phyloP scores from a whole-genome alignment of 2,113 vertebrate genomes.

The Marmota flaviventris region DNA sequence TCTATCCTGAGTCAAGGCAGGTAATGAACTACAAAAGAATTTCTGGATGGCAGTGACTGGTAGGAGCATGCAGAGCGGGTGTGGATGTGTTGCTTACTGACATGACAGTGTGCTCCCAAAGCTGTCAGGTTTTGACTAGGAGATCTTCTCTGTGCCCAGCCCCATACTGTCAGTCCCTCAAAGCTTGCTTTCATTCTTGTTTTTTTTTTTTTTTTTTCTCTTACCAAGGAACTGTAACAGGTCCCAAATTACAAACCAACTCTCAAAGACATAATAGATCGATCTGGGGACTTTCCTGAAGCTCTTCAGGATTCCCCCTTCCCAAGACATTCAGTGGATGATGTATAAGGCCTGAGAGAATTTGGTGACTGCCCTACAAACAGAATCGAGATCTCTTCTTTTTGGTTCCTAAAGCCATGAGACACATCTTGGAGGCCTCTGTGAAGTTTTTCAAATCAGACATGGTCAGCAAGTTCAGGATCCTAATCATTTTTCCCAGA shows the following conservation, averaged over 20 bases:
- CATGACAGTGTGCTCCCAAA: not conserved
- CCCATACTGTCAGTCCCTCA: not conserved
- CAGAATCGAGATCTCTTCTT: fast-evolving
- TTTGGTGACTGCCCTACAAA: not conserved
- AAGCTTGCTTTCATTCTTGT: not conserved
- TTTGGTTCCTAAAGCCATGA: fast-evolving
- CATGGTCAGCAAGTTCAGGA: not conserved
- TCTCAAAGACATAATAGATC: not conserved
- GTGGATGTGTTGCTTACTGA: not conserved
- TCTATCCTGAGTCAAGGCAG: not conserved
- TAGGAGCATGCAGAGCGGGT: no score
- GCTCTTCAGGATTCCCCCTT: no score
- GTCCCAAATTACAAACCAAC: not conserved
- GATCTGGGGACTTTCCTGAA: not conserved
- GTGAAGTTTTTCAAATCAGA: constrained; percentile 57
- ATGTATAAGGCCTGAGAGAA: not conserved
- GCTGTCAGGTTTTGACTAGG: not conserved
- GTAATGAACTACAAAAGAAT: not conserved
- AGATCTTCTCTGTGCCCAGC: not conserved
- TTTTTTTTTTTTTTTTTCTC: no score
- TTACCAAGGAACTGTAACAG: not conserved
- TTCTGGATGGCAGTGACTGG: not conserved
- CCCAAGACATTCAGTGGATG: fast-evolving
- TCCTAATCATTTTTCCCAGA: constrained; percentile 59
- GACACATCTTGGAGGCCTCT: fast-evolving